Conservation (phyloP, 2,113 vertebrate genomes). For the Riparia riparia region DNA sequence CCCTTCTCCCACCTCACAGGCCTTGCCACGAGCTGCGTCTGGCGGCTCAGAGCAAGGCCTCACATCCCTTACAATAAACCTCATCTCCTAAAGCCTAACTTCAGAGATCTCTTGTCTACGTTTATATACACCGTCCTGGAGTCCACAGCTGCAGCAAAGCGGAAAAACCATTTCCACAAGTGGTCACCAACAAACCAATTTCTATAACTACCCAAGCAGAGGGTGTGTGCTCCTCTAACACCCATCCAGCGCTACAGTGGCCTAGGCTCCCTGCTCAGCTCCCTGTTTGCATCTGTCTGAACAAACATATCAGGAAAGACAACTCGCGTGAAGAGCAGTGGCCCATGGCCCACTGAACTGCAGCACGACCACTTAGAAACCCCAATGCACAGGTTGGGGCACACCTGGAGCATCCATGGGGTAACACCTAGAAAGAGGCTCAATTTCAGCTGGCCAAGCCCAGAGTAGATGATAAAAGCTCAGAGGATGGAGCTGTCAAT, state of each 20-base stretch:
- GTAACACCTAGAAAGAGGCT: background rate
- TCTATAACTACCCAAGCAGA: background rate
- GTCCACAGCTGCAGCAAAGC: too few species aligned
- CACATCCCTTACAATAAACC: too few species aligned
- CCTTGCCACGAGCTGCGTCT: too few species aligned
- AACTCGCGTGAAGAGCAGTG: background rate
- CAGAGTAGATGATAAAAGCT: background rate
- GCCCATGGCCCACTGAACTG: background rate
- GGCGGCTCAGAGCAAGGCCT: too few species aligned
- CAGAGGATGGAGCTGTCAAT: background rate
- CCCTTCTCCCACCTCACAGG: too few species aligned
- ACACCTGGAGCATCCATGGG: background rate
- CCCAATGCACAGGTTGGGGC: background rate
- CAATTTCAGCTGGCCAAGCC: background rate
- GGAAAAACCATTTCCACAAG: too few species aligned
- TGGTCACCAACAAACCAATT: too few species aligned
- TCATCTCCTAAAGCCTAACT: too few species aligned
- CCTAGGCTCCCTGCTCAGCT: background rate
- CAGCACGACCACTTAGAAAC: background rate
- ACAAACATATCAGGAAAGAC: background rate
- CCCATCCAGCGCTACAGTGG: background rate
- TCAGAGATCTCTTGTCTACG: too few species aligned
- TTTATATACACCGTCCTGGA: too few species aligned
- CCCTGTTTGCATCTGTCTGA: background rate
- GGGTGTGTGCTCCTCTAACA: background rate